phyloP scores from a whole-genome alignment of 2,888 invertebrate genomes.

The Drosophila fungiperda region DNA sequence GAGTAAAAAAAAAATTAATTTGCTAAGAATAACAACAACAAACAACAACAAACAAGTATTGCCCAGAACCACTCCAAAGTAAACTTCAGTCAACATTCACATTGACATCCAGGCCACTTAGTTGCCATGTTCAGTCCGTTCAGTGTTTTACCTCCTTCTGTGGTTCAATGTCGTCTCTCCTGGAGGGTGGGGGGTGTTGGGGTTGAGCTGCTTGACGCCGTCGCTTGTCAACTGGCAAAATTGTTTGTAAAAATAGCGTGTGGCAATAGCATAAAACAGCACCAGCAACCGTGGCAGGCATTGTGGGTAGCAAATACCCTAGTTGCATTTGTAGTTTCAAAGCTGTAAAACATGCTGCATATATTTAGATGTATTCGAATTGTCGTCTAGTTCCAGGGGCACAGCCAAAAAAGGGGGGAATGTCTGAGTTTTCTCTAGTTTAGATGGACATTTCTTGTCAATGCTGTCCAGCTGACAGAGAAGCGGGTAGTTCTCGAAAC shows the following conservation, averaged over 20 bases:
- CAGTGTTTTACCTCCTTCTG: conserved; percentile 39
- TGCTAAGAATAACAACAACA: conserved; percentile 8
- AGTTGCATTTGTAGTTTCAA: conserved; percentile 38
- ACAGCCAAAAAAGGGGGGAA: conserved; percentile 35
- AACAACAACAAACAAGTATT: conserved; percentile 35
- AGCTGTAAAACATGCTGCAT: conserved; percentile 69
- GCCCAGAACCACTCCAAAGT: conserved; percentile 44
- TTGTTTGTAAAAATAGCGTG: conserved; percentile 78
- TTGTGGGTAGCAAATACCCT: conserved; percentile 27
- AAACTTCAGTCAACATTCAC: conserved; percentile 41
- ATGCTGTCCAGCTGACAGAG: conserved; percentile 34
- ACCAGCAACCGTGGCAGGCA: conserved; percentile 14
- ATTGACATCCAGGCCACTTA: conserved; percentile 71
- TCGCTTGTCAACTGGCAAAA: conserved; percentile 76
- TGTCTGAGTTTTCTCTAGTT: conserved; percentile 1
- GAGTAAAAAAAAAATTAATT: conserved; percentile 26
- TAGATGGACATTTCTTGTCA: conserved; percentile 47
- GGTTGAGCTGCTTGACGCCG: conserved; percentile 51
- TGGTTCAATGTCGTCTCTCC: conserved; percentile 63
- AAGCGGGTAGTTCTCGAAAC: conserved; percentile 2
- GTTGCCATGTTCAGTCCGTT: conserved; percentile 64
- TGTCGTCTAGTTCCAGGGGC: conserved; percentile 61
- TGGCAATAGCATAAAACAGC: conserved; percentile 69
- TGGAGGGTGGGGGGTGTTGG: not conserved
- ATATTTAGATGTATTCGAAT: conserved; percentile 69